These are phyloP conservation scores for Caretta caretta DNA, from an alignment of 2,113 vertebrate genomes.

Conservation along the genomic window DNA sequence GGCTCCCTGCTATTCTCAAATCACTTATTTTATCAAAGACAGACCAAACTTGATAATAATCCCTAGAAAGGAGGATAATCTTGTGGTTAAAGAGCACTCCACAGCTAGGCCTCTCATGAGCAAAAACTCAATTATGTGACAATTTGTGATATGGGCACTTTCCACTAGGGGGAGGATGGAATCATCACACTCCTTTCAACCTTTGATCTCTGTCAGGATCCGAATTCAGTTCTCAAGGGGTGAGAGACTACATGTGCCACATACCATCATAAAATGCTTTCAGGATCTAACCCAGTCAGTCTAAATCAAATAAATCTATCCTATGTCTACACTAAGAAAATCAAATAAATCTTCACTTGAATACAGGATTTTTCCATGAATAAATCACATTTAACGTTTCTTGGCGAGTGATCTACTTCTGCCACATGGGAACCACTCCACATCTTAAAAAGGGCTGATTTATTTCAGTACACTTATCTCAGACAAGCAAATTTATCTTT, in stretches of 20 bases:
- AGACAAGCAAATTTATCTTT: slow-evolving; percentile 3
- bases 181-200: slow-evolving; percentile 16
- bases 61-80: neutral
- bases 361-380: slow-evolving; percentile 9
- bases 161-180: neutral
- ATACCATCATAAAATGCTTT: slow-evolving; percentile 1
- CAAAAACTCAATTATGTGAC: neutral
- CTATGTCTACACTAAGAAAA: neutral
- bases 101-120: neutral
- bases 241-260: neutral
- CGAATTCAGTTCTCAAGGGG: neutral
- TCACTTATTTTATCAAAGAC: neutral
- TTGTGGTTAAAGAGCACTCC: slow-evolving; percentile 14
- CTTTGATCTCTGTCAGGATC: neutral
- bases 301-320: slow-evolving; percentile 2
- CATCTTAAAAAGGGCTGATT: neutral
- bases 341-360: slow-evolving; percentile 24
- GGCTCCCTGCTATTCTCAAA: neutral
- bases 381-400: slow-evolving; percentile 3
- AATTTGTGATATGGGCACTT: neutral
- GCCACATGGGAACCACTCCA: neutral
- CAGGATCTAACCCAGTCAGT: neutral
- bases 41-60: neutral
- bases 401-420: neutral
- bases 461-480: neutral